phyloP scores from a whole-genome alignment of 1,140 invertebrate genomes.

The Dendroctonus valens region DNA sequence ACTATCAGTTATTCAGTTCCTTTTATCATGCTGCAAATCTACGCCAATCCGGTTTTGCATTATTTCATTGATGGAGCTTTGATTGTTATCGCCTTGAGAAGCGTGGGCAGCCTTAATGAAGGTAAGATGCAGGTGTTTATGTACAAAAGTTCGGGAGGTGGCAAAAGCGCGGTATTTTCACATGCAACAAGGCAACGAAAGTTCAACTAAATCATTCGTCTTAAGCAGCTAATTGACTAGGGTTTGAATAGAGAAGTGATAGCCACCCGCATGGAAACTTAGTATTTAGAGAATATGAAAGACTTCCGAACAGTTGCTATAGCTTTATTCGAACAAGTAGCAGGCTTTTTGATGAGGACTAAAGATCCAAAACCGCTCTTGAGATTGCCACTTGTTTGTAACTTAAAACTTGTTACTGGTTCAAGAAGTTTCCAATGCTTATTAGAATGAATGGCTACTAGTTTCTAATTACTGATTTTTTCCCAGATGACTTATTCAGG shows the following conservation, averaged over 20 bases:
- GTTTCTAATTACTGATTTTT: slow-evolving; percentile 40
- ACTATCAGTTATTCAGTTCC: slow-evolving; percentile 68
- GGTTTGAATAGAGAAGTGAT: no score
- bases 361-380: no score
- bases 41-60: slow-evolving; percentile 70
- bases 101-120: slow-evolving; percentile 37
- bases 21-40: slow-evolving; percentile 67
- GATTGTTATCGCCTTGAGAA: slow-evolving; percentile 52
- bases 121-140: slow-evolving; percentile 43
- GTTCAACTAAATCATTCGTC: background rate
- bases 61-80: slow-evolving; percentile 63
- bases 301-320: no score
- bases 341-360: no score
- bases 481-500: slow-evolving; percentile 47
- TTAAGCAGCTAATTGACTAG: background rate
- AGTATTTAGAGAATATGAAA: no score
- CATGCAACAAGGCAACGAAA: background rate
- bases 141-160: no score
- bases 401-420: no score
- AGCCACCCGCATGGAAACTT: no score
- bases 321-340: no score
- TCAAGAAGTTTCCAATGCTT: no score
- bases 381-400: no score
- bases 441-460: background rate
- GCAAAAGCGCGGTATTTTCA: background rate